These are phyloP conservation scores for Zeuzera pyrina DNA, from an alignment of 2,888 invertebrate species.

Conservation along the genomic window DNA sequence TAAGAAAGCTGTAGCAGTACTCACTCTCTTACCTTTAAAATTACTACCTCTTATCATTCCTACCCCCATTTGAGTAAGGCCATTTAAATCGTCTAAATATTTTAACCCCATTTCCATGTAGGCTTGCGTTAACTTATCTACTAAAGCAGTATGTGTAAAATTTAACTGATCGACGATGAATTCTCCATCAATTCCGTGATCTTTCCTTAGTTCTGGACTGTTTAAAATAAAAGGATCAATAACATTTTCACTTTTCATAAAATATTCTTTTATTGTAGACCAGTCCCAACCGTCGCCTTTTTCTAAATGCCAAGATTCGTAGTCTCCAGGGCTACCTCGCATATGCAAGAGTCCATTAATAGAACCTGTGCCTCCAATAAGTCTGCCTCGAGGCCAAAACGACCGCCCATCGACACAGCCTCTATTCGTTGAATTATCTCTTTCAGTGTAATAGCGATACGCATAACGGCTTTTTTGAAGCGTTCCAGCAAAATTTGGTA, in stretches of 20 bases:
- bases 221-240: conserved; percentile 49
- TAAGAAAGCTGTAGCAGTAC: conserved; percentile 67
- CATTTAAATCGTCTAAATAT: conserved; percentile 52
- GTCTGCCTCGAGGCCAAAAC: conserved; percentile 56
- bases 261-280: conserved; percentile 44
- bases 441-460: conserved; percentile 52
- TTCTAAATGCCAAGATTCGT: conserved; percentile 43
- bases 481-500: conserved; percentile 46
- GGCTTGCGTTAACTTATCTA: conserved; percentile 42
- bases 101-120: conserved; percentile 65
- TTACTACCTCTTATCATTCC: conserved; percentile 66
- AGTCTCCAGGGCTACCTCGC: conserved; percentile 51
- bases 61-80: conserved; percentile 65
- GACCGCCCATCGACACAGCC: conserved; percentile 34
- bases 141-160: conserved; percentile 43
- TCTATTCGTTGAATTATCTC: conserved; percentile 36
- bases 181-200: conserved; percentile 65
- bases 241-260: conserved; percentile 56
- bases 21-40: conserved; percentile 65
- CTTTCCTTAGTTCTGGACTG: conserved; percentile 37
- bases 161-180: conserved; percentile 64
- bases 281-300: conserved; percentile 57
- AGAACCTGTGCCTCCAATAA: conserved; percentile 57
- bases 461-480: conserved; percentile 36
- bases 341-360: conserved; percentile 57